Percentiles rank a stretch among this genome's conserved stretches.
Conservation (phyloP, 2,113 vertebrate species). For the Terrapene triunguis region DNA sequence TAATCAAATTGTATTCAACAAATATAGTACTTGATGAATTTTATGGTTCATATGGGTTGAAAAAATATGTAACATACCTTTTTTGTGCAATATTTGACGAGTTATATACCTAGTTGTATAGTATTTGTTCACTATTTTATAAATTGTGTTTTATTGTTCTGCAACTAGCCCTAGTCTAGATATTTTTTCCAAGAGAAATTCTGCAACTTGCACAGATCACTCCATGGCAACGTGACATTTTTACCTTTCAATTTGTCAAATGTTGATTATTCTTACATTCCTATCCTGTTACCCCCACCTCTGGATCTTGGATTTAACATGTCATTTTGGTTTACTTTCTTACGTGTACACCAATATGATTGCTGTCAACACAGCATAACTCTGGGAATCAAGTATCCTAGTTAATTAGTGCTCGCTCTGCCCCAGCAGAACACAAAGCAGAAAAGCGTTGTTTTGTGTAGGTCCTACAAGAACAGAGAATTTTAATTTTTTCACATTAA, state of each 20-base stretch:
- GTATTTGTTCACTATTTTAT: neutral
- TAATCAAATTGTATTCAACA: neutral
- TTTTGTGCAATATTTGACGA: neutral
- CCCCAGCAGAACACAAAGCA: neutral
- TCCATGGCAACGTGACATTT: neutral
- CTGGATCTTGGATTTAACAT: neutral
- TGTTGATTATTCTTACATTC: neutral
- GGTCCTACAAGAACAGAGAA: neutral
- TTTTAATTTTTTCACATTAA: constrained; percentile 44
- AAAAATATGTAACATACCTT: neutral
- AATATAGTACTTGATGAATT: neutral
- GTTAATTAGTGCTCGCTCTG: neutral
- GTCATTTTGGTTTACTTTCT: neutral
- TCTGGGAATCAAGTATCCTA: neutral
- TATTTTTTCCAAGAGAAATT: neutral
- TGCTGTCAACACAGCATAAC: neutral
- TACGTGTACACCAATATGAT: neutral
- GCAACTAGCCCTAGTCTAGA: neutral
- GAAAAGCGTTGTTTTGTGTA: neutral
- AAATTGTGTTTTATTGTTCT: neutral
- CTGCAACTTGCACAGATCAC: neutral
- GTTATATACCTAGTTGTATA: neutral
- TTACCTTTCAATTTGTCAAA: neutral
- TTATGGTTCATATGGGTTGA: neutral
- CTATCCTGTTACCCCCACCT: neutral